A percentile compares a stretch with the other conserved stretches of the same genome.
These are phyloP conservation scores for Eurois occulta DNA, from an alignment of 2,888 invertebrate genomes.

Conservation along the genomic window DNA sequence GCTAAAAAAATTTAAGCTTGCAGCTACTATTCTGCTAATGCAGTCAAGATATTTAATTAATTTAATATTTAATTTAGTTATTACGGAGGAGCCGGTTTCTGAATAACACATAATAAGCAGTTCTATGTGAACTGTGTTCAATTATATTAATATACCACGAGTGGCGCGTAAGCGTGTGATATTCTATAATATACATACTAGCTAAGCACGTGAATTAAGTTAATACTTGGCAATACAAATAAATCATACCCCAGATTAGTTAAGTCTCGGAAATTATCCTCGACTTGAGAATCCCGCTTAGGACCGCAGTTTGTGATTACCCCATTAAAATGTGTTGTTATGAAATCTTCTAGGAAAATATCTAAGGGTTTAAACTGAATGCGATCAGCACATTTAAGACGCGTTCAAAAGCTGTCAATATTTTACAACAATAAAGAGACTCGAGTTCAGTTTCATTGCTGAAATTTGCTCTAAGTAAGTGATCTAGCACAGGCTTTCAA, in stretches of 20 bases:
- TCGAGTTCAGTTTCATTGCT: background rate
- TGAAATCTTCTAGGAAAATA: background rate
- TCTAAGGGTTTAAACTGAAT: background rate
- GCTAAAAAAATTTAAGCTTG: background rate
- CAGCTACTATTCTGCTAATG: background rate
- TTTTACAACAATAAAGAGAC: background rate
- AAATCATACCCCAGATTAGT: slow-evolving; percentile 6
- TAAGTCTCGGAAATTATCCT: no score
- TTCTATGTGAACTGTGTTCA: background rate
- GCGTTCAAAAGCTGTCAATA: background rate
- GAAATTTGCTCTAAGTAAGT: background rate
- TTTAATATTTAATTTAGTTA: background rate
- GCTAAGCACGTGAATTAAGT: background rate
- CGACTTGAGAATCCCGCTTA: background rate
- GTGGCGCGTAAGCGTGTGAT: background rate
- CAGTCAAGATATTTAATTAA: background rate
- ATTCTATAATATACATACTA: slow-evolving; percentile 5
- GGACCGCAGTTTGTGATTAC: background rate
- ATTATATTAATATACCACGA: background rate
- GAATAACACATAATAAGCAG: background rate
- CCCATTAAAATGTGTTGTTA: background rate
- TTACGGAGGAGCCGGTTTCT: background rate
- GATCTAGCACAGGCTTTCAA: background rate
- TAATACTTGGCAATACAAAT: background rate
- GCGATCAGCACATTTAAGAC: background rate